A percentile compares a stretch with the other conserved stretches of the same genome.
These are phyloP conservation scores for Lamprologus tigripictilis DNA, from an alignment of 2,113 vertebrate genomes.

Conservation along the genomic window DNA sequence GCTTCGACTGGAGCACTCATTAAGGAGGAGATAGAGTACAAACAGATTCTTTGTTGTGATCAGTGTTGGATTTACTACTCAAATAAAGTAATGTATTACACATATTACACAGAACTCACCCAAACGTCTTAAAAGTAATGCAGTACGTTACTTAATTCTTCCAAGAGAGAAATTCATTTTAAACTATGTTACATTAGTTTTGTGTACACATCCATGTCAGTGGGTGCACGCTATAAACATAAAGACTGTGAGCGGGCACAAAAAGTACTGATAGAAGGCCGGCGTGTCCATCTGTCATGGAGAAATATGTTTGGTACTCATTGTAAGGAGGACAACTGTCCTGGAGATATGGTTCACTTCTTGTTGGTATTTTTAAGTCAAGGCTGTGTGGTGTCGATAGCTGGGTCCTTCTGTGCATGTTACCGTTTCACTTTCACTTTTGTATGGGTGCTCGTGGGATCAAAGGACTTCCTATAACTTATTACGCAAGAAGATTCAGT, in stretches of 20 bases:
- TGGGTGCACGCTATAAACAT: background rate
- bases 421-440: background rate
- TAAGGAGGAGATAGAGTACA: background rate
- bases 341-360: rapidly evolving
- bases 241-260: rapidly evolving
- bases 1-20: no score
- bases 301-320: background rate
- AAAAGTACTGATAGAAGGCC: background rate
- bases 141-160: rapidly evolving
- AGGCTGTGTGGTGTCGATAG: background rate
- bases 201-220: background rate
- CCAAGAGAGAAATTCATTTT: background rate
- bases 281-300: background rate
- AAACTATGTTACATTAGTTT: background rate
- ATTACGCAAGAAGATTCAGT: background rate
- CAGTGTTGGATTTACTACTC: background rate
- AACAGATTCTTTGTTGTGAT: background rate
- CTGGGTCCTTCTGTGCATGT: rapidly evolving
- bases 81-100: background rate
- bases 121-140: background rate
- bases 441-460: background rate
- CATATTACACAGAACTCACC: background rate
- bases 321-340: background rate
- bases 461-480: background rate
- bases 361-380: background rate